Percentiles rank a stretch among this genome's conserved stretches.
Evolutionary conservation across 2,113 vertebrate species (phyloP).

Genomic region (Anser cygnoides): DNA sequence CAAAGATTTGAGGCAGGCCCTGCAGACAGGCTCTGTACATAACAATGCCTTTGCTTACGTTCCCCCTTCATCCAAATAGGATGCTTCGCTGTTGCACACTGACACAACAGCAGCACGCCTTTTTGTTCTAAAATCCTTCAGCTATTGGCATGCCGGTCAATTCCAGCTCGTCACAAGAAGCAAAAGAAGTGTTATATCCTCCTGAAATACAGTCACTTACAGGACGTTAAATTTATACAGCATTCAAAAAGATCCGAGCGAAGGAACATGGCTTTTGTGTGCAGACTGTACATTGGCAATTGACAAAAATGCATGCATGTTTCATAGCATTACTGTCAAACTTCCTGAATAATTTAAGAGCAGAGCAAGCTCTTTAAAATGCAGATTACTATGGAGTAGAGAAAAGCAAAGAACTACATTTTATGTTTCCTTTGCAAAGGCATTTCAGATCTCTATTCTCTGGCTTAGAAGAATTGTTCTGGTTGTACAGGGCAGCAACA

Average conservation of each 20-base stretch:
- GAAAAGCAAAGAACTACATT: conserved; percentile 77
- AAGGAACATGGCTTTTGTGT: conserved; percentile 96
- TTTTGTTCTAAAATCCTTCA: not conserved
- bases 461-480: not conserved
- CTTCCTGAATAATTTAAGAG: conserved; percentile 43
- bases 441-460: conserved; percentile 24
- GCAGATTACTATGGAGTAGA: conserved; percentile 72
- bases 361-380: conserved; percentile 68
- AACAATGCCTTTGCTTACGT: not conserved
- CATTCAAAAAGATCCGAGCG: conserved; percentile 58
- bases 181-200: fast-evolving
- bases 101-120: fast-evolving
- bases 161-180: fast-evolving
- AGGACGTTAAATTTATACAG: fast-evolving
- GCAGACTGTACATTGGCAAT: conserved; percentile 84
- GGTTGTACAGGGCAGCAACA: not conserved
- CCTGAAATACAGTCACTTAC: fast-evolving
- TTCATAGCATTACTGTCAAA: conserved; percentile 81
- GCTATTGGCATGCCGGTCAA: fast-evolving
- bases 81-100: not conserved
- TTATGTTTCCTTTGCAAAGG: conserved; percentile 63
- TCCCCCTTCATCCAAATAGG: not conserved
- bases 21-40: not conserved
- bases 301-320: conserved; percentile 85
- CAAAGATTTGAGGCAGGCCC: not conserved